phyloP scores from a whole-genome alignment of 2,113 vertebrate genomes.

The Aspidoscelis tigris region DNA sequence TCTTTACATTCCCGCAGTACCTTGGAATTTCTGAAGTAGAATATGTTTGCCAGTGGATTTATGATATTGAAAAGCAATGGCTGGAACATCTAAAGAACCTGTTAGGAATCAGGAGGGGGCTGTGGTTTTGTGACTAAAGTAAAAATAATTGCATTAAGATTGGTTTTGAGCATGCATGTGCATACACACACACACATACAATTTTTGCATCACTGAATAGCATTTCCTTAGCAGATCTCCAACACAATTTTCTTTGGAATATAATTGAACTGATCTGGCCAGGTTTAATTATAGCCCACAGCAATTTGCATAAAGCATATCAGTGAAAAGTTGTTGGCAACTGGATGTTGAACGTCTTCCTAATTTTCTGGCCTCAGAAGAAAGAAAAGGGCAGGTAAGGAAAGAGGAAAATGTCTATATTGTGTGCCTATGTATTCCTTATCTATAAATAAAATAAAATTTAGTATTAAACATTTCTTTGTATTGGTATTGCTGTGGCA shows the following conservation, averaged over 20 bases:
- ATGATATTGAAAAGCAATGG: not conserved
- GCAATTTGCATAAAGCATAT: slow-evolving; percentile 18
- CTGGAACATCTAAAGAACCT: slow-evolving; percentile 39
- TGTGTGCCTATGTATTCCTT: no score
- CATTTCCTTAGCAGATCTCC: slow-evolving; percentile 3
- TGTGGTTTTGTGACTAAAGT: slow-evolving; percentile 26
- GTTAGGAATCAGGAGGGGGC: slow-evolving; percentile 10
- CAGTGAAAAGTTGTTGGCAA: not conserved
- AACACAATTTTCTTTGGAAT: slow-evolving; percentile 8
- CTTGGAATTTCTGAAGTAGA: not conserved
- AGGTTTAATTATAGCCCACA: slow-evolving; percentile 35
- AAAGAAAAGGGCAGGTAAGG: not conserved
- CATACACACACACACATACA: not conserved
- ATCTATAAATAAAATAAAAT: no score
- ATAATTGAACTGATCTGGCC: slow-evolving; percentile 20
- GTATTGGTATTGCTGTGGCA: no score
- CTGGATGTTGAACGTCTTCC: not conserved
- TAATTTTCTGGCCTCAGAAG: slow-evolving; percentile 5
- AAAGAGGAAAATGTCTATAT: not conserved
- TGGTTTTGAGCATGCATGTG: not conserved
- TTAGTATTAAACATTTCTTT: no score
- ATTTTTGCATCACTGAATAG: not conserved
- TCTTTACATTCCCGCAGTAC: no score
- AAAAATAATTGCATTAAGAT: not conserved
- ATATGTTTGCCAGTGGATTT: not conserved